Base-by-base conservation (phyloP, 2,797 vertebrate genomes). In the Australoheros facetus region DNA sequence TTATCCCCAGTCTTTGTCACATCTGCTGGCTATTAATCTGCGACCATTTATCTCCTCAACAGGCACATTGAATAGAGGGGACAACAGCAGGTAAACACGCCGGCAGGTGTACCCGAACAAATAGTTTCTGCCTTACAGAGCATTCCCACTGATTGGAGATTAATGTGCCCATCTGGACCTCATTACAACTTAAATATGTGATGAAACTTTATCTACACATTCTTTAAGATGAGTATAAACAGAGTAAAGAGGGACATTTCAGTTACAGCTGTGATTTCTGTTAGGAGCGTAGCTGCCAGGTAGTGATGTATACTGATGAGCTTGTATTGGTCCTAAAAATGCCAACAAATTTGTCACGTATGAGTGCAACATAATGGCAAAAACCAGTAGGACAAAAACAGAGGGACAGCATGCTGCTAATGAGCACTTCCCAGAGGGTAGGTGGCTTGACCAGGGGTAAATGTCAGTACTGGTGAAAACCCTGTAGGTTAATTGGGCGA, bases 21-120 rank as follows among this genome's bases (percentile, higher is more conserved):
- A 93, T 92, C 91, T 94, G 93, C 75, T 85, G 59, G 85, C 80
- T 83, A 88, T 92, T 91, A 92, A 93, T 94, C 92, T 91, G 80
- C 72, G 75, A 37, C 83, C 84, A 87, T 85, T 91, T 92, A 90
- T 85, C 84, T 89, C 87, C 86, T 92, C 88, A 90, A 83, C 82
- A 73, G 70, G 79, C 89, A 80, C 77, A 81, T 4, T 79, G 82
- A 82, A 86, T 30, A 19, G 84, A 79, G 78, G 73, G 85, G 85
- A 71, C 80, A 91, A 86, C 91, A 92, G 91, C 87, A 93, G 89
- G 89, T 92, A 91, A 89, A 90, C 86, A 82, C 74, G 4, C 78
- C 17, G 70, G 73, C 88, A 92, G 90, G 88, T 91, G 87, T 84
- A 80, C 0, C 13, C 21, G 4, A 71, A 77, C 82, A 71, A 82